phyloP scores from a whole-genome alignment of 2,888 invertebrate species.

The Parnassius orleans region DNA sequence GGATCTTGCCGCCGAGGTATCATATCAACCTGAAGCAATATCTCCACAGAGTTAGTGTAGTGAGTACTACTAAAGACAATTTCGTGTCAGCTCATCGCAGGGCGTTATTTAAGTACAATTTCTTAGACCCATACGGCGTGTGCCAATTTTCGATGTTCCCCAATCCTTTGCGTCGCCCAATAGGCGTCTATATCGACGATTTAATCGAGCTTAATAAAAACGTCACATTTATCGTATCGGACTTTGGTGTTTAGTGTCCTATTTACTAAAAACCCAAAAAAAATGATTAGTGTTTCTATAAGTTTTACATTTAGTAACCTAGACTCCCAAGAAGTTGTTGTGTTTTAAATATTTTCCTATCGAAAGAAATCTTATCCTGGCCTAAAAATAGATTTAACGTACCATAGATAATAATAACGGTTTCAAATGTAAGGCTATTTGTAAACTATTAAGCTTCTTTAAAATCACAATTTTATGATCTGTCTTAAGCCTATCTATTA shows the following conservation, averaged over 20 bases:
- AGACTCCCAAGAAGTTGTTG: neutral
- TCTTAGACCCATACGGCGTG: neutral
- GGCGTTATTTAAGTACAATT: conserved; percentile 3
- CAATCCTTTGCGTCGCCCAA: neutral
- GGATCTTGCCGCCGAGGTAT: neutral
- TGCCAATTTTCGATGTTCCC: neutral
- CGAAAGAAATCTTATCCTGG: neutral
- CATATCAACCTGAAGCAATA: neutral
- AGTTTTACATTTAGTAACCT: neutral
- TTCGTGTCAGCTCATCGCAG: neutral
- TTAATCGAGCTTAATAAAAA: conserved; percentile 6
- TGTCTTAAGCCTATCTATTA: neutral
- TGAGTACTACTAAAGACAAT: neutral
- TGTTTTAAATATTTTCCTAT: conserved; percentile 7
- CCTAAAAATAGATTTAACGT: neutral
- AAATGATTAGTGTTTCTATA: neutral
- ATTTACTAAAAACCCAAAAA: neutral
- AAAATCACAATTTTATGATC: neutral
- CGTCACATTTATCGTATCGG: neutral
- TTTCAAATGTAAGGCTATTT: neutral
- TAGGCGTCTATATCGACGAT: neutral
- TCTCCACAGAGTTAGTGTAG: conserved; percentile 8
- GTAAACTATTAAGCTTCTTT: neutral
- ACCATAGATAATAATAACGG: neutral
- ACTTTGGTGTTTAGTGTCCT: neutral